A percentile compares a stretch with the other conserved stretches of the same genome.
Evolutionary conservation across 2,797 vertebrate genomes (phyloP).

Genomic region (Sebastolobus alascanus): DNA sequence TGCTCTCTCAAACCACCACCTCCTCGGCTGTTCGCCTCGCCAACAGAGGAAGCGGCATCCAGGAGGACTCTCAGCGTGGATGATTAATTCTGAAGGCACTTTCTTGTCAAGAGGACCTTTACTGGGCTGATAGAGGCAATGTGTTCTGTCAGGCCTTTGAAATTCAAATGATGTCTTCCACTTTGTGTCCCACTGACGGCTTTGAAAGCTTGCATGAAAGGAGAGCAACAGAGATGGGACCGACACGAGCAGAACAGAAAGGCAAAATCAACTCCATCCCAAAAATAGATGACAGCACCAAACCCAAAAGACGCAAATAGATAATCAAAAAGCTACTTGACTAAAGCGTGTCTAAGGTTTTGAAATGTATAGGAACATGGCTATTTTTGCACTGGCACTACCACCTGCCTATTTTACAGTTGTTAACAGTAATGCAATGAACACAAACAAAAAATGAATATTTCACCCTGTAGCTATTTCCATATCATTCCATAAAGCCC

Average conservation of each 20-base stretch:
- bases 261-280: conserved; percentile 55
- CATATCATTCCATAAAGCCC: neutral
- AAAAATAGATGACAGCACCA: conserved; percentile 70
- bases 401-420: neutral
- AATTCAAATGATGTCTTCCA: conserved; percentile 80
- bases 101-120: conserved; percentile 74
- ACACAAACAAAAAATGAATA: neutral
- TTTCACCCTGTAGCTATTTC: neutral
- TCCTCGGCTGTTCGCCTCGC: conserved; percentile 32
- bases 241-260: conserved; percentile 58
- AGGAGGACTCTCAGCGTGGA: conserved; percentile 52
- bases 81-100: conserved; percentile 76
- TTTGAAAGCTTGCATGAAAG: conserved; percentile 75
- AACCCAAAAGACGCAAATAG: conserved; percentile 62
- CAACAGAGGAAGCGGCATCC: conserved; percentile 48
- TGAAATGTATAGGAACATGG: conserved; percentile 39
- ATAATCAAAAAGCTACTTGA: conserved; percentile 51
- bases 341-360: conserved; percentile 21
- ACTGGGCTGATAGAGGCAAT: conserved; percentile 61
- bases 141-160: conserved; percentile 78
- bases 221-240: conserved; percentile 61
- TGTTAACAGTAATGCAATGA: neutral
- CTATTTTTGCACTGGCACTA: conserved; percentile 50
- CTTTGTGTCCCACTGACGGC: conserved; percentile 68
- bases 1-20: conserved; percentile 28